Evolutionary conservation across 1,140 invertebrate genomes (phyloP), one percentile per base, ranked within the genome.

Genomic region (Temnothorax longispinosus): DNA sequence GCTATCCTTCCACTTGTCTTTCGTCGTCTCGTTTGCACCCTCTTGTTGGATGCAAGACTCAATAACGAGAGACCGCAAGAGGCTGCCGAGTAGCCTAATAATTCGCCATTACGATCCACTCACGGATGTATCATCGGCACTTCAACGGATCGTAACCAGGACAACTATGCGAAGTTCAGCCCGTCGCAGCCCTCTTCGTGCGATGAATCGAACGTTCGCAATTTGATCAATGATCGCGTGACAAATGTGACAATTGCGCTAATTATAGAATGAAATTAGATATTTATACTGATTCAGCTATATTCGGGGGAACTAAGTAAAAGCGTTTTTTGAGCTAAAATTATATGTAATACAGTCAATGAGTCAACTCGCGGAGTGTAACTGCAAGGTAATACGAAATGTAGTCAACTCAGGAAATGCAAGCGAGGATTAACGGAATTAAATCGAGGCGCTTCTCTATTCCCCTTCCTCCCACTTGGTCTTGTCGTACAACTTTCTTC

Each of bases 351-450:
- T 44, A 18, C 18, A 65, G 27, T 35, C 54, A 27, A 27, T 27
- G 27, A 27, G 27, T 27, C 1, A 27, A 32, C 21, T 80, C 13
- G 74, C 5, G 38, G 78, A 60, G 56, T 81, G 27, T 80, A 86
- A 44, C 75, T 81, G 88, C 67, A 77, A 86, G 56, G 62, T 64
- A 54, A 54, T 54, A 77, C 86, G 75, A 90, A 90, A 85, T 62
- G 85, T 75, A 89, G 75, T 90, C 87, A 78, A 89, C 88, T 89
- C 81, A 11, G 72, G 60, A 85, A 90, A 80, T 77, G 67, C 47
- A 85, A 80, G 80, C 67, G 84, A 71, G 54, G 75, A 77, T 87
- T 88, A 90, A 89, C 75, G 54, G 75, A 90, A 90, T 90, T 90
- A 89, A 88, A 75, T 60, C 56, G 69, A 47, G 44, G 41, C 35